These are phyloP conservation scores for Fistularia commersonii DNA, from an alignment of 2,797 vertebrate genomes.

Conservation along the genomic window DNA sequence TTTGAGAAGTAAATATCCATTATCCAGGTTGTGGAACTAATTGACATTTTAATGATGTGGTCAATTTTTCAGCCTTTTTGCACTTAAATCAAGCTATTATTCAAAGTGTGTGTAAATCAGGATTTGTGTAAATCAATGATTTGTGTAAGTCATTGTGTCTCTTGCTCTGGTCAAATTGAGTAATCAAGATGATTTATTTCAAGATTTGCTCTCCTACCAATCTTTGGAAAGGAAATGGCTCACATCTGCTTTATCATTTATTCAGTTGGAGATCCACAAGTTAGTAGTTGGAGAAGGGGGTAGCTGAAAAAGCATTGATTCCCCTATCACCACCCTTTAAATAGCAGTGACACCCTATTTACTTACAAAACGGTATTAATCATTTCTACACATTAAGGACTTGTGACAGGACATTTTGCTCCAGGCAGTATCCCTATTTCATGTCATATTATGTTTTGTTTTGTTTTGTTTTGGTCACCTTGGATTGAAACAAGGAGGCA, in stretches of 20 bases:
- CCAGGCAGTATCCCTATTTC: slow-evolving; percentile 69
- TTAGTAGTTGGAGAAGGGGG: slow-evolving; percentile 50
- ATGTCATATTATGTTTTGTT: slow-evolving; percentile 68
- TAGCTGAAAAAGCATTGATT: slow-evolving; percentile 55
- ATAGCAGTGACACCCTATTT: slow-evolving; percentile 58
- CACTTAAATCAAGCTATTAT: slow-evolving; percentile 68
- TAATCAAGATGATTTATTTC: slow-evolving; percentile 72
- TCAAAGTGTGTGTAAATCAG: slow-evolving; percentile 45
- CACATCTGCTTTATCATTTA: slow-evolving; percentile 46
- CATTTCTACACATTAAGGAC: slow-evolving; percentile 66
- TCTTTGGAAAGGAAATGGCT: slow-evolving; percentile 52
- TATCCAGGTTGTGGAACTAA: slow-evolving; percentile 27
- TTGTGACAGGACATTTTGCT: slow-evolving; percentile 65
- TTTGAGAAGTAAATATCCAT: slow-evolving; percentile 14
- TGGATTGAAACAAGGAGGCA: slow-evolving; percentile 61
- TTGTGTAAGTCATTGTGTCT: too few species aligned
- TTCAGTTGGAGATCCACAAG: slow-evolving; percentile 34
- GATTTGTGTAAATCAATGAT: too few species aligned
- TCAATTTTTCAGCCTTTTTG: slow-evolving; percentile 57
- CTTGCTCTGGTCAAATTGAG: slow-evolving; percentile 72
- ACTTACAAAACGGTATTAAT: slow-evolving; percentile 62
- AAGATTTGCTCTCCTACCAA: slow-evolving; percentile 59
- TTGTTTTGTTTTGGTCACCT: slow-evolving; percentile 74
- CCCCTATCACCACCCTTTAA: slow-evolving; percentile 46
- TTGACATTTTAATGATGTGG: not conserved